phyloP scores from a whole-genome alignment of 2,888 invertebrate genomes.

The Drosophila diplacantha region DNA sequence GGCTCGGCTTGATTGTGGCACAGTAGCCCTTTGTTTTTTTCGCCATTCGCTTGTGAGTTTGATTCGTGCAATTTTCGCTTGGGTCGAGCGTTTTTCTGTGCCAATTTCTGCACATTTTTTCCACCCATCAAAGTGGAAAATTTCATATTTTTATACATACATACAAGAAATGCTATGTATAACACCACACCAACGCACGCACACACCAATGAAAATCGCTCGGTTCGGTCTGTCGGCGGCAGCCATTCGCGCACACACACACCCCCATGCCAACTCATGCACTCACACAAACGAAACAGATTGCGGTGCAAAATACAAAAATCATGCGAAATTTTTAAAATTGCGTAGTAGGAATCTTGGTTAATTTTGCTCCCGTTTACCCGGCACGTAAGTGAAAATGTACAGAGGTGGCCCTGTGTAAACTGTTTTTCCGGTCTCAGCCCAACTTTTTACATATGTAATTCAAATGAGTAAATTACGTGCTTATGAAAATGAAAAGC shows the following conservation, averaged over 20 bases:
- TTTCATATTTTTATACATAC: conserved; percentile 74
- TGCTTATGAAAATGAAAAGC: conserved; percentile 4
- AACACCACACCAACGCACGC: conserved; percentile 64
- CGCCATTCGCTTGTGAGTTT: conserved; percentile 9
- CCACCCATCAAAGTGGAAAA: conserved; percentile 65
- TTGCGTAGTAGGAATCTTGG: conserved; percentile 58
- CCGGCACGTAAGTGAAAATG: neutral
- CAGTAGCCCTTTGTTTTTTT: conserved; percentile 14
- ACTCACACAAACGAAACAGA: conserved; percentile 46
- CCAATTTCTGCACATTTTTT: conserved; percentile 24
- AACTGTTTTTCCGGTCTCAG: conserved; percentile 6
- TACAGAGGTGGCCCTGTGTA: neutral
- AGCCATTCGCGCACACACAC: conserved; percentile 54
- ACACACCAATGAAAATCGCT: conserved; percentile 38
- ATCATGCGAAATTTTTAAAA: conserved; percentile 65
- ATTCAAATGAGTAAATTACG: neutral
- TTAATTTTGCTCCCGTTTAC: conserved; percentile 19
- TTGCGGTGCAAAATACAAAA: conserved; percentile 72
- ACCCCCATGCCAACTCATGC: conserved; percentile 57
- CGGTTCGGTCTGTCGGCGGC: conserved; percentile 40
- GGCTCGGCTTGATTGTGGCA: conserved; percentile 11
- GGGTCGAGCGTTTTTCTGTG: conserved; percentile 10
- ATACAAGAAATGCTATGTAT: conserved; percentile 74
- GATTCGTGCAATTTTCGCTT: conserved; percentile 10
- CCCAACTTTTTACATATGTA: neutral